These are phyloP conservation scores for Nansenia antarctica DNA, from an alignment of 2,113 vertebrate species.

Conservation along the genomic window DNA sequence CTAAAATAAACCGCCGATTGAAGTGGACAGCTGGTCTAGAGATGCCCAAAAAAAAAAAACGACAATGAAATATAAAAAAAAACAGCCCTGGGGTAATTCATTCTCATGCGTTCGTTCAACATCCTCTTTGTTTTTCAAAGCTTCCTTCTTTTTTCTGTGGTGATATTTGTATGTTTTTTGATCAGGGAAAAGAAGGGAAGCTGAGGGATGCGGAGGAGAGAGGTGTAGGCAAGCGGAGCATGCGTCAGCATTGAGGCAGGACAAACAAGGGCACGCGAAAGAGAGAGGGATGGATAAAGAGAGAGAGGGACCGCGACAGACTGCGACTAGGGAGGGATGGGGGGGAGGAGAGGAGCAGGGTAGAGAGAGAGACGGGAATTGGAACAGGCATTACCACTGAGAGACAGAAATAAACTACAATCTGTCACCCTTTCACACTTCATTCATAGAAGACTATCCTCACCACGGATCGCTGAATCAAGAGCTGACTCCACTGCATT, in stretches of 20 bases:
- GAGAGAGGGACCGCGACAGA: conserved; percentile 23
- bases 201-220: conserved; percentile 13
- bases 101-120: not conserved
- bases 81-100: not conserved
- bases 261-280: conserved; percentile 9
- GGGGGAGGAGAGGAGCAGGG: conserved; percentile 10
- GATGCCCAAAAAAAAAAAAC: conserved; percentile 15
- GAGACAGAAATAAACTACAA: conserved; percentile 29
- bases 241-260: conserved; percentile 46
- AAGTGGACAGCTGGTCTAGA: conserved; percentile 45
- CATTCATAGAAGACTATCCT: conserved; percentile 14
- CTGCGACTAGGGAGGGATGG: conserved; percentile 37
- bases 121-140: not conserved
- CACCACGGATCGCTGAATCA: conserved; percentile 1
- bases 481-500: not conserved
- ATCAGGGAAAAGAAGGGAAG: conserved; percentile 35
- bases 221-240: conserved; percentile 23
- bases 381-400: conserved; percentile 23
- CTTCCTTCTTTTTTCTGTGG: not conserved
- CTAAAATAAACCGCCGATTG: conserved; percentile 23
- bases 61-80: not conserved
- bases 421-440: conserved; percentile 45
- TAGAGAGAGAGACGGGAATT: conserved; percentile 4
- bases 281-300: conserved; percentile 5
- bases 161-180: conserved; percentile 22